These are phyloP conservation scores for Sorex maritimensis DNA, from an alignment of 2,797 vertebrate genomes.

Conservation along the genomic window DNA sequence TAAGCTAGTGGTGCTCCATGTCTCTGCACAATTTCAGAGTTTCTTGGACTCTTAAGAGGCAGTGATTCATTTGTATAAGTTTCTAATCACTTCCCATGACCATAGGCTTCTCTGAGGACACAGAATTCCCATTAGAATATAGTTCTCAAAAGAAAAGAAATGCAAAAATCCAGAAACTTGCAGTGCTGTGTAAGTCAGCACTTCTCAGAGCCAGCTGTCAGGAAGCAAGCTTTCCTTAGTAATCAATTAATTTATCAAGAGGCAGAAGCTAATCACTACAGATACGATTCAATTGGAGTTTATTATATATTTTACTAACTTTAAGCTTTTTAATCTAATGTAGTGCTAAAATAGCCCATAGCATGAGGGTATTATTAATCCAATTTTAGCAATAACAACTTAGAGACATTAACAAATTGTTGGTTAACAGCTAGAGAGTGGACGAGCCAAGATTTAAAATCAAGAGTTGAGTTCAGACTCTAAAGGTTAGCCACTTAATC, in stretches of 20 bases:
- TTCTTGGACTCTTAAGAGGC: neutral
- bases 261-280: neutral
- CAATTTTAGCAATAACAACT: constrained; percentile 51
- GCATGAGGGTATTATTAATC: neutral
- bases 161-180: neutral
- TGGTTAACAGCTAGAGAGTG: neutral
- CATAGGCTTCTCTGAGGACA: neutral
- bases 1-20: neutral
- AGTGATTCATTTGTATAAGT: neutral
- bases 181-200: neutral
- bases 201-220: neutral
- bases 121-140: neutral
- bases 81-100: neutral
- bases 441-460: neutral
- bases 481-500: constrained; percentile 14
- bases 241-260: neutral
- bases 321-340: constrained; percentile 30
- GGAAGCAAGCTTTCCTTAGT: constrained; percentile 16
- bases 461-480: neutral
- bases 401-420: constrained; percentile 17
- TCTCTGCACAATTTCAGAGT: neutral
- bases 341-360: neutral
- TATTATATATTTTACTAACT: neutral
- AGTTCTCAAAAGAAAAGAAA: neutral
- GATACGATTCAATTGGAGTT: neutral